A percentile compares a stretch with the other conserved stretches of the same genome.
These are phyloP conservation scores for Podarcis lilfordi DNA, from an alignment of 2,797 vertebrate genomes.

Conservation along the genomic window DNA sequence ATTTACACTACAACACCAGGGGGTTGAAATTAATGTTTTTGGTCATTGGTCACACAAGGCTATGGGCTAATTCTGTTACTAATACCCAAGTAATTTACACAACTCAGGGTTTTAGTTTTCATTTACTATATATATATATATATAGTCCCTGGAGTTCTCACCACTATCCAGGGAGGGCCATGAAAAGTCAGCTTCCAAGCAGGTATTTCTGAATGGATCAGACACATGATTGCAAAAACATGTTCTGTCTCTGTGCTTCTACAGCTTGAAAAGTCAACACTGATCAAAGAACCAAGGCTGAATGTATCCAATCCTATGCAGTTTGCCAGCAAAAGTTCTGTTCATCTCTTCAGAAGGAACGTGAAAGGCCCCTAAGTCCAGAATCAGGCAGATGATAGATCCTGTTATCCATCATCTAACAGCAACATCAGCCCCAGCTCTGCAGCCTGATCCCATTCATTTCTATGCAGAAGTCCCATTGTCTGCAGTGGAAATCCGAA, in stretches of 20 bases:
- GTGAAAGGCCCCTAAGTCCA: neutral
- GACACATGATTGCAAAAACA: neutral
- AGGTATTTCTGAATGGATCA: neutral
- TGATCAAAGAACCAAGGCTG: neutral
- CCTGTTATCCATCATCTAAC: neutral
- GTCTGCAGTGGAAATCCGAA: neutral
- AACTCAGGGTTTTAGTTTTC: neutral
- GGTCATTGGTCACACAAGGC: slow-evolving; percentile 28
- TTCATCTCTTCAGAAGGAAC: neutral
- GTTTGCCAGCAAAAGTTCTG: neutral
- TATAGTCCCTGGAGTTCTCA: neutral
- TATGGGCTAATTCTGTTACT: slow-evolving; percentile 40
- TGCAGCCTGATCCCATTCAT: neutral
- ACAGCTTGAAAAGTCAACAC: neutral
- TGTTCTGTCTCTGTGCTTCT: neutral
- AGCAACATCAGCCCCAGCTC: neutral
- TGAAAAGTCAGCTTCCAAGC: neutral
- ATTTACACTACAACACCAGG: neutral
- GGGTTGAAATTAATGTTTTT: slow-evolving; percentile 39
- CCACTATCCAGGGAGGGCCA: neutral
- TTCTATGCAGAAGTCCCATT: neutral
- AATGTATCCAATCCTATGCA: neutral
- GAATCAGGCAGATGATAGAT: no score
- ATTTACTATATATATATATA: neutral
- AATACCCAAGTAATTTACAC: slow-evolving; percentile 26